phyloP scores from a whole-genome alignment of 2,797 vertebrate genomes.

The Menidia menidia region DNA sequence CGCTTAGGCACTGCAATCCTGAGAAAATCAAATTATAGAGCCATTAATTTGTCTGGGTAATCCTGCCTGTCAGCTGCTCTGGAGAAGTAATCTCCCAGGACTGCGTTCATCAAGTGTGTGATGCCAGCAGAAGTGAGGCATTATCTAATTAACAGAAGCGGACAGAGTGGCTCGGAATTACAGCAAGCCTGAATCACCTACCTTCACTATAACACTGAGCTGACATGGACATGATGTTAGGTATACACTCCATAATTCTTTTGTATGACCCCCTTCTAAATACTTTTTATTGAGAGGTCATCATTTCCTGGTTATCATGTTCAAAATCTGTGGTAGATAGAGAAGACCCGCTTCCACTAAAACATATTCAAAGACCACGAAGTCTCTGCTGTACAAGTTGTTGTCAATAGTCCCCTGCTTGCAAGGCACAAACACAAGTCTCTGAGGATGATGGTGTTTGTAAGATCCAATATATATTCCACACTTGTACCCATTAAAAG shows the following conservation, averaged over 20 bases:
- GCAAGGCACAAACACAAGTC: constrained; percentile 3
- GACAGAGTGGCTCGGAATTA: constrained; percentile 57
- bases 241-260: constrained; percentile 3
- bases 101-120: constrained; percentile 81
- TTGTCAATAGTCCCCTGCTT: constrained; percentile 4
- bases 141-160: constrained; percentile 83
- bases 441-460: background rate
- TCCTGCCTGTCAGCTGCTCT: constrained; percentile 82
- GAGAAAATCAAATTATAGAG: constrained; percentile 86
- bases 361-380: background rate
- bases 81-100: constrained; percentile 83
- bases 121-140: constrained; percentile 81
- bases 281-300: constrained; percentile 11
- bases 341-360: constrained; percentile 3
- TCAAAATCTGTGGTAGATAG: background rate
- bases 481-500: constrained; percentile 16
- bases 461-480: constrained; percentile 25
- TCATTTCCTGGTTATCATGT: background rate
- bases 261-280: constrained; percentile 22
- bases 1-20: constrained; percentile 80
- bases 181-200: constrained; percentile 69
- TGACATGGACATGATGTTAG: constrained; percentile 27
- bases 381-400: constrained; percentile 10
- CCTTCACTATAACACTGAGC: constrained; percentile 24
- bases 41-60: constrained; percentile 88